These are phyloP conservation scores for Nebria ingens DNA, from an alignment of 1,140 invertebrate species.

Conservation along the genomic window DNA sequence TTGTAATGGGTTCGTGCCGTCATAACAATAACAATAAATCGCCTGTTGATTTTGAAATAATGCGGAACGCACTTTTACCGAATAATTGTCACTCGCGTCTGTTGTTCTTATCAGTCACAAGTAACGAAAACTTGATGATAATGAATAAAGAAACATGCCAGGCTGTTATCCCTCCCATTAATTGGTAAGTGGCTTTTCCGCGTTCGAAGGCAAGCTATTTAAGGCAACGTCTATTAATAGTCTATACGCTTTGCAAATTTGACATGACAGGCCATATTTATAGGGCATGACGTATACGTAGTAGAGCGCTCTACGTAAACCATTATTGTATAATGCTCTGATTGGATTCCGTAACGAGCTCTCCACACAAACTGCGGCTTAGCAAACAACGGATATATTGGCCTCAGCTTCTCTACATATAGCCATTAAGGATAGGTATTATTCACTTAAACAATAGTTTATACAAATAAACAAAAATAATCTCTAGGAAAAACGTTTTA, in stretches of 20 bases:
- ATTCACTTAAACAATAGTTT: too few relatives aligned
- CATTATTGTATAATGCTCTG: not conserved
- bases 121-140: not conserved
- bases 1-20: too few relatives aligned
- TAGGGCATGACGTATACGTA: not conserved
- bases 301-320: not conserved
- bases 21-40: too few relatives aligned
- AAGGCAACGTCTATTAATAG: not conserved
- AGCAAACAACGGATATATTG: not conserved
- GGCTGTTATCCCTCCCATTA: not conserved
- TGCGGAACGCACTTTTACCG: too few relatives aligned
- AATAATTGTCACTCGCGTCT: too few relatives aligned
- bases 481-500: too few relatives aligned
- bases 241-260: not conserved
- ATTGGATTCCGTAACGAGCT: not conserved
- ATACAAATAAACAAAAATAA: too few relatives aligned
- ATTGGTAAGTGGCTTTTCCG: not conserved
- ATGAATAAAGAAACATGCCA: not conserved
- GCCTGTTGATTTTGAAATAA: too few relatives aligned
- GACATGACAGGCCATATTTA: not conserved
- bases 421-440: too few relatives aligned
- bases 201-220: not conserved
- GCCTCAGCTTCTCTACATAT: not conserved
- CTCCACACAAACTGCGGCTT: not conserved
- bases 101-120: too few relatives aligned